Evolutionary conservation across 2,797 vertebrate genomes (phyloP).

Genomic region (Streptopelia turtur): DNA sequence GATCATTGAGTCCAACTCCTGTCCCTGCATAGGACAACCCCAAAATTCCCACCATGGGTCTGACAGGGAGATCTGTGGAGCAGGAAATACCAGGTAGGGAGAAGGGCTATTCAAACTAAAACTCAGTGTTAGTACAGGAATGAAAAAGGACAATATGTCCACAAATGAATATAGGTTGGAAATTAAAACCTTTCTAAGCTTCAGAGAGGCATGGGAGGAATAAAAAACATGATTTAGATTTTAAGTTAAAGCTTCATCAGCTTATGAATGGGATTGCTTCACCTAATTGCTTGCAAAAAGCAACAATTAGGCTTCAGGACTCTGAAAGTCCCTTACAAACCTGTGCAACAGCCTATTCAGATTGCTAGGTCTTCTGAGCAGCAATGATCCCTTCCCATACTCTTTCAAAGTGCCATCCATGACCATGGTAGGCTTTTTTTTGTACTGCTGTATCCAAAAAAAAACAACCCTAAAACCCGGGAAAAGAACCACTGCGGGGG

Average conservation of each 20-base stretch:
- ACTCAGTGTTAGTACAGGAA: background rate
- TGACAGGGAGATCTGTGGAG: background rate
- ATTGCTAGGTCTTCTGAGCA: background rate
- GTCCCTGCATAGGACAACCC: too few species aligned
- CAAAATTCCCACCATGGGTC: too few species aligned
- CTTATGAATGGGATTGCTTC: background rate
- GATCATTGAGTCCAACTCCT: too few species aligned
- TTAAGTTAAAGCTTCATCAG: background rate
- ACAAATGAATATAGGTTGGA: background rate
- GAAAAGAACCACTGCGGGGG: fast-evolving
- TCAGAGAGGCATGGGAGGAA: background rate
- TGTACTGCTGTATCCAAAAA: background rate
- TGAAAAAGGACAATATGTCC: background rate
- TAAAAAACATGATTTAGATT: background rate
- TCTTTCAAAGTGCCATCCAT: background rate
- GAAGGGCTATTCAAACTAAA: background rate
- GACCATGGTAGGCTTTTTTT: background rate
- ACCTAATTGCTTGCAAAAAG: background rate
- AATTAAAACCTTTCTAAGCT: background rate
- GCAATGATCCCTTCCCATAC: background rate
- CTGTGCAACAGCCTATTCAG: background rate
- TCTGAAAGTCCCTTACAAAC: background rate
- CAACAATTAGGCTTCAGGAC: background rate
- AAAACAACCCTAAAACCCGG: too few species aligned
- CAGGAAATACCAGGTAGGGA: background rate